These are phyloP conservation scores for Desmophyllum pertusum DNA, from an alignment of 92 coral and sea anemone species.

Conservation along the genomic window DNA sequence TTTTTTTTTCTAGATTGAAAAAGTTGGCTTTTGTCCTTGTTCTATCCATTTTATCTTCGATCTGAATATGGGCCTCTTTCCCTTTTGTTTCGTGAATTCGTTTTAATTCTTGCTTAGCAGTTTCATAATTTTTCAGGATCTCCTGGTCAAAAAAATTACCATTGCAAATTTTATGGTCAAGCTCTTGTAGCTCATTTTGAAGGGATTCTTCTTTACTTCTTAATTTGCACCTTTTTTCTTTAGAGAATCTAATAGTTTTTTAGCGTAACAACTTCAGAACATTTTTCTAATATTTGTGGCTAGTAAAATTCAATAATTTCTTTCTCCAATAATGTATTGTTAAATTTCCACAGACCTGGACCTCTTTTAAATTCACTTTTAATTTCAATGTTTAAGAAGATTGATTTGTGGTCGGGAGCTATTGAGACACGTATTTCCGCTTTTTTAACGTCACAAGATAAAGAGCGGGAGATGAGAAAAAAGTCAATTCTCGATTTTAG, in stretches of 20 bases:
- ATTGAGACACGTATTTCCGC: not conserved
- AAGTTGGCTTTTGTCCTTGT: too few species aligned
- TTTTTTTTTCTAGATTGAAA: too few species aligned
- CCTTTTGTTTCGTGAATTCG: not conserved
- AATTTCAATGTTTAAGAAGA: too few species aligned
- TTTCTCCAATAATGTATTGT: too few species aligned
- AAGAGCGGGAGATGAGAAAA: too few species aligned
- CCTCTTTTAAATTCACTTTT: too few species aligned
- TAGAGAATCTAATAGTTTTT: not conserved
- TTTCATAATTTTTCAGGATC: constrained; percentile 1
- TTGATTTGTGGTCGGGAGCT: not conserved
- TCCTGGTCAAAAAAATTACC: not conserved
- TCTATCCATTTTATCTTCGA: too few species aligned
- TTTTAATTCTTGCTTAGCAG: constrained; percentile 4
- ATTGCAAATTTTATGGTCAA: not conserved
- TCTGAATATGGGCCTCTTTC: too few species aligned
- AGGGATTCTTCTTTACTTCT: too few species aligned
- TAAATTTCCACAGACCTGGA: too few species aligned
- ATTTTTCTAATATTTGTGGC: not conserved
- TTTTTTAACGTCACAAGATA: not conserved
- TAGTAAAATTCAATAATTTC: too few species aligned
- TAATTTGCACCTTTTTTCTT: not conserved
- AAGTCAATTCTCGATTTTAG: too few species aligned
- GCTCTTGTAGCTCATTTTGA: not conserved
- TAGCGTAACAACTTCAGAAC: not conserved